Evolutionary conservation across 2,797 vertebrate genomes (phyloP).

Genomic region (Macrochelys suwanniensis): DNA sequence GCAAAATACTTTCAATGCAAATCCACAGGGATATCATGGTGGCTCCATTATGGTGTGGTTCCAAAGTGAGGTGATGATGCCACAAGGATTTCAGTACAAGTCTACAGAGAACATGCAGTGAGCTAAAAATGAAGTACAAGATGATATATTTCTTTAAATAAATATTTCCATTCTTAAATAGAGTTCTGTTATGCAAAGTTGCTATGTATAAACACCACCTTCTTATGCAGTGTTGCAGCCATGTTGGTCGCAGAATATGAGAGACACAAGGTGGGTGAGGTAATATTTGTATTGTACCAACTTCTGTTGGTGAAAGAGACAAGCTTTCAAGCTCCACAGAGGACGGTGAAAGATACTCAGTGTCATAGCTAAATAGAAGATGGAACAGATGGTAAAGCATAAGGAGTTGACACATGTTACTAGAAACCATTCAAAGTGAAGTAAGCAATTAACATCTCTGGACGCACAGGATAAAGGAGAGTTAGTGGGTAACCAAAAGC

Average conservation of each 20-base stretch:
- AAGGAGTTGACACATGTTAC: not conserved
- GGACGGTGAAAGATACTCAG: not conserved
- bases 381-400: not conserved
- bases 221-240: not conserved
- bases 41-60: conserved; percentile 56
- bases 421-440: not conserved
- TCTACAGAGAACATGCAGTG: conserved; percentile 18
- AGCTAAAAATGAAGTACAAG: not conserved
- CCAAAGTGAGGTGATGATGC: conserved; percentile 24
- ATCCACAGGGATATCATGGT: conserved; percentile 38
- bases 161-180: conserved; percentile 28
- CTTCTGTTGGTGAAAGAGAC: not conserved
- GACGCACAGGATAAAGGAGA: not conserved
- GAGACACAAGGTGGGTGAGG: not conserved
- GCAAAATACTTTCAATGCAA: conserved; percentile 55
- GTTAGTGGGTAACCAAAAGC: not conserved
- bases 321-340: not conserved
- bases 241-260: not conserved
- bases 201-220: not conserved
- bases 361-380: not conserved
- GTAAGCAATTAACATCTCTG: not conserved
- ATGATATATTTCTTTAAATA: not conserved
- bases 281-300: not conserved
- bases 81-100: conserved; percentile 42
- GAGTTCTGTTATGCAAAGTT: not conserved